Base-by-base conservation (phyloP, 2,888 invertebrate species). In the Chloroclysta siterata region DNA sequence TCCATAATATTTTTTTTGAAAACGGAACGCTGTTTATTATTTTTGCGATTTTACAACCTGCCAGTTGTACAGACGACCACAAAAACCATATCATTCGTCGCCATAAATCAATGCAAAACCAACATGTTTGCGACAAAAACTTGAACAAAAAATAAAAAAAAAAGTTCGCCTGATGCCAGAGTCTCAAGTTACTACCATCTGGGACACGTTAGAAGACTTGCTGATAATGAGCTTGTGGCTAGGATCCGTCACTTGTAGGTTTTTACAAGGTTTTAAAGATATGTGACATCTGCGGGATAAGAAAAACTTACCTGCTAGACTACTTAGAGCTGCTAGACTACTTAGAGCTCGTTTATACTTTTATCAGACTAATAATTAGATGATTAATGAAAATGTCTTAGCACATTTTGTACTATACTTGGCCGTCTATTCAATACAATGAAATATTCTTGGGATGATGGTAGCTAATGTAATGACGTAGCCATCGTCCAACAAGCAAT, bases 101-200 rank as follows among this genome's bases (percentile, higher is more conserved):
- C 63, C 67, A 70, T 74, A 72, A 74, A 72, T 72, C 72, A 68
- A 57, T 44, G 65, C 58, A 28, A 71, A 74, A 70, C 72, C 64
- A 69, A 71, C 66, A 66, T 66, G 65, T 71, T 68, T 63, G 64
- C 65, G 68, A 58, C 53, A 68, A 68, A 62, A 62, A 62, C n/a
- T 42, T 47, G n/a, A 14, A 55, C 63, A 70, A 72, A 72, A 71
- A 72, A 54, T 22, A 7, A 2, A 22, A 48, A 52, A 69, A 74
- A 73, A 74, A 72, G 53, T 59, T 50, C 60, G 66, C 70, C 70
- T 72, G 65, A 65, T 70, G 74, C 72, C 72, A 66, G 41, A 58
- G 66, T 60, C 44, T 72, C 66, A 59, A 46, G 65, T 72, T 70
- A 64, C 66, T 7, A 53, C 59, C 74, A 74, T 74, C 72, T 72